These are phyloP conservation scores for Scaptomyza pallida DNA, from an alignment of 1,140 invertebrate genomes.

Conservation along the genomic window DNA sequence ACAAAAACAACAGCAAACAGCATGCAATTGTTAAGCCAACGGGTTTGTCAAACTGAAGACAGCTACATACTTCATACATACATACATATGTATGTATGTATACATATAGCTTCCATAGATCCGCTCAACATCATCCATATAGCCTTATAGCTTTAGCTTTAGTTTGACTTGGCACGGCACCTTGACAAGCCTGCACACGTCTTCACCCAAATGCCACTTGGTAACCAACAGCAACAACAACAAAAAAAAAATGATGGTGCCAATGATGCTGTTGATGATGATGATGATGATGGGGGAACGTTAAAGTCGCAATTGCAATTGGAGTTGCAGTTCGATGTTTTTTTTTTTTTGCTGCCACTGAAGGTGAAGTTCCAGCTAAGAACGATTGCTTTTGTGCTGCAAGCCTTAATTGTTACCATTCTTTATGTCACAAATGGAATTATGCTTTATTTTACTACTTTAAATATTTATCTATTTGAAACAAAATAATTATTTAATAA, in stretches of 20 bases:
- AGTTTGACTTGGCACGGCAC: constrained; percentile 36
- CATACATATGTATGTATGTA: too few species aligned
- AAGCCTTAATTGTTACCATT: too few species aligned
- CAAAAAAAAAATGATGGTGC: constrained; percentile 4
- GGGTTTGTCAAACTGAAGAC: constrained; percentile 61
- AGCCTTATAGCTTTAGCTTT: constrained; percentile 6
- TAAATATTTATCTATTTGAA: too few species aligned
- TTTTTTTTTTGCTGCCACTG: too few species aligned
- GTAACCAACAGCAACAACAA: constrained; percentile 23
- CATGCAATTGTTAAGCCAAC: constrained; percentile 64
- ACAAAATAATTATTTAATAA: too few species aligned
- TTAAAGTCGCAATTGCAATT: neutral
- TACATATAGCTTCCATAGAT: constrained; percentile 11
- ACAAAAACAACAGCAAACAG: constrained; percentile 26
- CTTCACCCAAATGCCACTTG: constrained; percentile 63
- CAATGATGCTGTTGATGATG: neutral
- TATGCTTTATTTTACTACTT: neutral
- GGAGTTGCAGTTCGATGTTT: neutral
- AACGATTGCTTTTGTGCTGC: too few species aligned
- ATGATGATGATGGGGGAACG: constrained; percentile 5
- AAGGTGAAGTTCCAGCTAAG: neutral
- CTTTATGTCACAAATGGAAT: neutral
- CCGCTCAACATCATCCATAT: constrained; percentile 5
- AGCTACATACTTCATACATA: constrained; percentile 7
- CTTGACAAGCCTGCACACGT: constrained; percentile 74